Conservation (phyloP, 2,797 vertebrate genomes). For the Muscicapa striata region DNA sequence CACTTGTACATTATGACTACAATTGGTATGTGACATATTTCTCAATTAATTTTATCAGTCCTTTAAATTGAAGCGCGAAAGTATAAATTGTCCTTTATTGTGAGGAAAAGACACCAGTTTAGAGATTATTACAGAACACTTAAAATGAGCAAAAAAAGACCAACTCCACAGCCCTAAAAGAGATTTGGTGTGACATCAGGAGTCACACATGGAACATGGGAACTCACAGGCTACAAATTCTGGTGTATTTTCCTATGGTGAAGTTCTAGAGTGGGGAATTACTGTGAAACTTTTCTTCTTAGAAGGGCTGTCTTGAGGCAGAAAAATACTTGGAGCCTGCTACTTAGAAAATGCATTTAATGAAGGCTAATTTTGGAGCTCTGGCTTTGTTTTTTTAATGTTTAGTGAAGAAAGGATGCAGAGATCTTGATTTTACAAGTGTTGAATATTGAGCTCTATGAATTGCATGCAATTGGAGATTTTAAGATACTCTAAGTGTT, state of each 20-base stretch:
- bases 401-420: not conserved
- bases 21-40: not conserved
- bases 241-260: not conserved
- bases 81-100: not conserved
- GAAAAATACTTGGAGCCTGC: not conserved
- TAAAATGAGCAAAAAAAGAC: not conserved
- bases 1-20: fast-evolving
- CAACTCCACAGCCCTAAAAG: not conserved
- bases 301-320: not conserved
- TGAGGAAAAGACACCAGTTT: not conserved
- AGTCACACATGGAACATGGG: not conserved
- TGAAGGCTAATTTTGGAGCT: not conserved
- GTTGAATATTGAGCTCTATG: not conserved
- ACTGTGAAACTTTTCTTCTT: not conserved
- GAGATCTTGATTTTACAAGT: not conserved
- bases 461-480: not conserved
- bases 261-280: not conserved
- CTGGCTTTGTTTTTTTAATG: not conserved
- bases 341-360: not conserved
- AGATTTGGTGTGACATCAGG: not conserved
- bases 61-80: not conserved
- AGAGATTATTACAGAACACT: not conserved
- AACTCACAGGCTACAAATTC: not conserved
- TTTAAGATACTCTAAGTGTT: not conserved
- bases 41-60: not conserved